These are phyloP conservation scores for Engraulis encrasicolus DNA, from an alignment of 2,113 vertebrate genomes.

Conservation along the genomic window DNA sequence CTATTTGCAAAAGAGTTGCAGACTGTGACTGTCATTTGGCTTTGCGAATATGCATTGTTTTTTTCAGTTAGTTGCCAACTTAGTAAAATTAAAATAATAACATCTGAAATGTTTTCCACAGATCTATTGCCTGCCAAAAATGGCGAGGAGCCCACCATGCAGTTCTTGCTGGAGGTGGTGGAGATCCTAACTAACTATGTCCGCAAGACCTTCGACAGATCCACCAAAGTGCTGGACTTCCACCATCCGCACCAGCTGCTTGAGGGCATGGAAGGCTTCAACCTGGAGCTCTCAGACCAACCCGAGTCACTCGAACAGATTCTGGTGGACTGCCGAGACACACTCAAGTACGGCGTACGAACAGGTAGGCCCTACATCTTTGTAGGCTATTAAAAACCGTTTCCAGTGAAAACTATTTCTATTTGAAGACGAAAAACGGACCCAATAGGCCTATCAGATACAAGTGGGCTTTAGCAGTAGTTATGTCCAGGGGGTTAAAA, in stretches of 20 bases:
- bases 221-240: constrained; percentile 98
- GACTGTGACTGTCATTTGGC: neutral
- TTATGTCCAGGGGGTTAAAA: neutral
- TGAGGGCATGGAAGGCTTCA: constrained; percentile 98
- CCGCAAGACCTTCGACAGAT: constrained; percentile 95
- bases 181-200: constrained; percentile 97
- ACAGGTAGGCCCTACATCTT: too few species aligned
- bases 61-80: neutral
- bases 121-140: constrained; percentile 97
- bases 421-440: neutral
- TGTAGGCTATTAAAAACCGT: neutral
- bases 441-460: too few species aligned
- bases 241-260: constrained; percentile 97
- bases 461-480: too few species aligned
- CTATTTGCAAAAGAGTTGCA: too few species aligned
- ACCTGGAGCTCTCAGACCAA: constrained; percentile 95
- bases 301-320: constrained; percentile 99
- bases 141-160: constrained; percentile 93
- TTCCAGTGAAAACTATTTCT: neutral
- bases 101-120: constrained; percentile 50
- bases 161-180: constrained; percentile 93
- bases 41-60: neutral
- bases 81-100: neutral
- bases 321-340: constrained; percentile 97
- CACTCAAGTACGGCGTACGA: constrained; percentile 94